These are phyloP conservation scores for Aix galericulata DNA, from an alignment of 2,113 vertebrate genomes.

Conservation along the genomic window DNA sequence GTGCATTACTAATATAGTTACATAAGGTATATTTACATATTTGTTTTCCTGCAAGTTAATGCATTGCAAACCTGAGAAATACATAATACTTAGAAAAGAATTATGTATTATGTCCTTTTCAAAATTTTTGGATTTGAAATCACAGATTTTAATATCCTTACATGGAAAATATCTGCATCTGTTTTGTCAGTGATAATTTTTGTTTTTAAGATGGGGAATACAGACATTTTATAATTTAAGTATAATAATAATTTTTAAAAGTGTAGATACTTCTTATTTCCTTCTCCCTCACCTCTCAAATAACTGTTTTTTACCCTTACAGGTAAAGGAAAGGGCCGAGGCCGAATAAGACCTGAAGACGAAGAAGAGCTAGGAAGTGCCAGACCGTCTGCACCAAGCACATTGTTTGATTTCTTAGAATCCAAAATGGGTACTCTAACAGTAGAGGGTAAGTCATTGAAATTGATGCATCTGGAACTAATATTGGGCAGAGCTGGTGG, in stretches of 20 bases:
- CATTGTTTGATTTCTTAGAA: constrained; percentile 95
- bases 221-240: not conserved
- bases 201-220: not conserved
- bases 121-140: not conserved
- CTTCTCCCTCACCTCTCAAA: not conserved
- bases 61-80: not conserved
- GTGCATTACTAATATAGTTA: not conserved
- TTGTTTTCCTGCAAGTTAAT: not conserved
- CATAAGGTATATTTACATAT: not conserved
- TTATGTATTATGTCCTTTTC: not conserved
- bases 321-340: constrained; percentile 90
- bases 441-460: constrained; percentile 84
- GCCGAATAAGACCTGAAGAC: constrained; percentile 86
- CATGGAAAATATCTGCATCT: not conserved
- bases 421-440: constrained; percentile 94
- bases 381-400: constrained; percentile 94
- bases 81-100: not conserved
- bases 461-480: not conserved
- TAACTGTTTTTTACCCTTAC: not conserved
- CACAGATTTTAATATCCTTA: not conserved
- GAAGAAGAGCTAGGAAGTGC: constrained; percentile 87
- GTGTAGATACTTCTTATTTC: accelerated
- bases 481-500: not conserved
- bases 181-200: not conserved
- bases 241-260: not conserved